Evolutionary conservation across 2,113 vertebrate species (phyloP).

Genomic region (Chitala chitala): DNA sequence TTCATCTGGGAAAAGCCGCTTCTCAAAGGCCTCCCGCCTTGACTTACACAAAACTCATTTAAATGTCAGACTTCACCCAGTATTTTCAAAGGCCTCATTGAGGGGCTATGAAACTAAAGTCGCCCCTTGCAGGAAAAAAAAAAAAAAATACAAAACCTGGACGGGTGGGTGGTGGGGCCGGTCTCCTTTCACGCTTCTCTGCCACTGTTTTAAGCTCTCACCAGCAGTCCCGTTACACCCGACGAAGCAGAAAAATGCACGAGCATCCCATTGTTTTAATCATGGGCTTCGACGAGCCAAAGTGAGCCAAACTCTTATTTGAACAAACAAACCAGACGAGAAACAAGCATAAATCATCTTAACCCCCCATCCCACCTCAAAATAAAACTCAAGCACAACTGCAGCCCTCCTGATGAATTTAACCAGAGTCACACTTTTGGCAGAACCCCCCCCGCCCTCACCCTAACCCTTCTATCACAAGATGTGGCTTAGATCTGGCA

Average conservation of each 20-base stretch:
- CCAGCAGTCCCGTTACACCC: too few relatives aligned
- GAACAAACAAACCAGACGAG: too few relatives aligned
- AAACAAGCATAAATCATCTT: not conserved
- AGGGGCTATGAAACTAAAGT: constrained; percentile 12
- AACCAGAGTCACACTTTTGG: constrained; percentile 9
- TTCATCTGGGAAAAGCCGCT: not conserved
- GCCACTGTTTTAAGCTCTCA: not conserved
- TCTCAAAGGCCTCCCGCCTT: not conserved
- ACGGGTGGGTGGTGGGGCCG: not conserved
- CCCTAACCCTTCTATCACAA: constrained; percentile 19
- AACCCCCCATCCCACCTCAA: not conserved
- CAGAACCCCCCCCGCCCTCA: not conserved
- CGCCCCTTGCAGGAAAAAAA: not conserved
- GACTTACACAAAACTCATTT: not conserved
- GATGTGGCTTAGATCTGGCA: constrained; percentile 1
- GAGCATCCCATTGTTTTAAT: too few relatives aligned
- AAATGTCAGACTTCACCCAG: not conserved
- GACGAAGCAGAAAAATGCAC: too few relatives aligned
- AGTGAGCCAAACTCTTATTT: not conserved
- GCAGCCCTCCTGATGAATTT: not conserved
- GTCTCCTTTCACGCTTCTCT: too few relatives aligned
- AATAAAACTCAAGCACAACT: constrained; percentile 1
- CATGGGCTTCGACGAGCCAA: not conserved
- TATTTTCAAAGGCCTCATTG: not conserved
- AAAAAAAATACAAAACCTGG: constrained; percentile 3